These are phyloP conservation scores for Himalopsyche phryganea DNA, from an alignment of 1,140 invertebrate genomes.

Conservation along the genomic window DNA sequence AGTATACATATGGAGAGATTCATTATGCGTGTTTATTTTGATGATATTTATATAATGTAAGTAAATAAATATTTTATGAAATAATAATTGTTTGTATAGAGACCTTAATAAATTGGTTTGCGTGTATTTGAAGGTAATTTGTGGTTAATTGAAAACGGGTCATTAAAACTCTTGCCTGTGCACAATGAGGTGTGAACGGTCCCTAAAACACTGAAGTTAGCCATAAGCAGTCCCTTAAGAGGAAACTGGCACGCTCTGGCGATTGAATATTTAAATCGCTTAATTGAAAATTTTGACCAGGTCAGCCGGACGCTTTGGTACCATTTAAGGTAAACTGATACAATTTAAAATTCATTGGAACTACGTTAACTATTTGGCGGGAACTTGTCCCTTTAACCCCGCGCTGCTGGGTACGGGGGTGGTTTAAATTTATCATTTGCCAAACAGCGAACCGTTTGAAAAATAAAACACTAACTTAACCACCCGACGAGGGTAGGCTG, in stretches of 20 bases:
- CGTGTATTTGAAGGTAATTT: background rate
- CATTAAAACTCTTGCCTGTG: too few species aligned
- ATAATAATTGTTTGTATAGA: too few species aligned
- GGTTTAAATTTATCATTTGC: constrained; percentile 2
- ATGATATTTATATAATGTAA: too few species aligned
- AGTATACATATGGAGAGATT: too few species aligned
- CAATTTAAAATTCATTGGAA: background rate
- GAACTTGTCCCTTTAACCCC: background rate
- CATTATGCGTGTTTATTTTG: too few species aligned
- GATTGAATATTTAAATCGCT: constrained; percentile 22
- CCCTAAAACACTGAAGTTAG: too few species aligned
- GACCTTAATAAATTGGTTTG: background rate
- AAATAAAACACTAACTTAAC: constrained; percentile 9
- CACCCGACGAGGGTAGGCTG: constrained; percentile 13
- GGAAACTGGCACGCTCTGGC: background rate
- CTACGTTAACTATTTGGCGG: background rate
- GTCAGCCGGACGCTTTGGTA: constrained; percentile 6
- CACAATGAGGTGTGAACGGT: too few species aligned
- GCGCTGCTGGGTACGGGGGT: background rate
- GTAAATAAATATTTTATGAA: too few species aligned
- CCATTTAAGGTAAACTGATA: too few species aligned
- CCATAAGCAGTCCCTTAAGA: background rate
- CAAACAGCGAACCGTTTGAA: constrained; percentile 4
- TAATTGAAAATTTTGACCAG: constrained; percentile 25
- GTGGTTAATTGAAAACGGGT: too few species aligned